Evolutionary conservation across 2,888 invertebrate genomes (phyloP).

Genomic region (Metacarcinus magister): DNA sequence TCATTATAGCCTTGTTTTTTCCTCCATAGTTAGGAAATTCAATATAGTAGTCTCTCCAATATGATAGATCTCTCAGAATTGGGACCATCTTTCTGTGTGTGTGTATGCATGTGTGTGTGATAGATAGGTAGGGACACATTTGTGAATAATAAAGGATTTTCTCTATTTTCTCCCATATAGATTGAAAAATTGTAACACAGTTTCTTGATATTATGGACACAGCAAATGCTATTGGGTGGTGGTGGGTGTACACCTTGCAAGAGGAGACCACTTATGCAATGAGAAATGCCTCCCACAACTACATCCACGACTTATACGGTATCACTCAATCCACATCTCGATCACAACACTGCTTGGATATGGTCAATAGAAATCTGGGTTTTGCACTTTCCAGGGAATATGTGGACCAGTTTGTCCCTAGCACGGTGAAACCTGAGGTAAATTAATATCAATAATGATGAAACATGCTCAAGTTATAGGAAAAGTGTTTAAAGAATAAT

Average conservation of each 20-base stretch:
- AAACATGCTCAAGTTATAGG: neutral
- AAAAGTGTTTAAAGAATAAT: too few relatives aligned
- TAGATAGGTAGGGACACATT: too few relatives aligned
- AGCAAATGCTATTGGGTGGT: slow-evolving; percentile 81
- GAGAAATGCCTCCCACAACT: slow-evolving; percentile 72
- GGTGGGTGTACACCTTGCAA: slow-evolving; percentile 75
- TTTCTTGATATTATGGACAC: neutral
- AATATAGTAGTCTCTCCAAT: too few relatives aligned
- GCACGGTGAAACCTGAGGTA: slow-evolving; percentile 77
- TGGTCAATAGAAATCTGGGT: slow-evolving; percentile 71
- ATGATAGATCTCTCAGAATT: too few relatives aligned
- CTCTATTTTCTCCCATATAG: neutral
- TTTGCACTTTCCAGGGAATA: slow-evolving; percentile 81
- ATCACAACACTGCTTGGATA: slow-evolving; percentile 66
- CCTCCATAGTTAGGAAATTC: too few relatives aligned
- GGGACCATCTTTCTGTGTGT: too few relatives aligned
- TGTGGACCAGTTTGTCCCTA: slow-evolving; percentile 73
- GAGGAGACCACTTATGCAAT: slow-evolving; percentile 79
- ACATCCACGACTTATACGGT: slow-evolving; percentile 59
- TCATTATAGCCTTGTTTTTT: too few relatives aligned
- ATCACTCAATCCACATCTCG: neutral
- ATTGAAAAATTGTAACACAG: neutral
- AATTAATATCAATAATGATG: neutral
- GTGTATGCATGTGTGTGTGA: too few relatives aligned
- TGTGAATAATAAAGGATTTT: neutral